These are phyloP conservation scores for Tachina grossa DNA, from an alignment of 2,888 invertebrate species.

Conservation along the genomic window DNA sequence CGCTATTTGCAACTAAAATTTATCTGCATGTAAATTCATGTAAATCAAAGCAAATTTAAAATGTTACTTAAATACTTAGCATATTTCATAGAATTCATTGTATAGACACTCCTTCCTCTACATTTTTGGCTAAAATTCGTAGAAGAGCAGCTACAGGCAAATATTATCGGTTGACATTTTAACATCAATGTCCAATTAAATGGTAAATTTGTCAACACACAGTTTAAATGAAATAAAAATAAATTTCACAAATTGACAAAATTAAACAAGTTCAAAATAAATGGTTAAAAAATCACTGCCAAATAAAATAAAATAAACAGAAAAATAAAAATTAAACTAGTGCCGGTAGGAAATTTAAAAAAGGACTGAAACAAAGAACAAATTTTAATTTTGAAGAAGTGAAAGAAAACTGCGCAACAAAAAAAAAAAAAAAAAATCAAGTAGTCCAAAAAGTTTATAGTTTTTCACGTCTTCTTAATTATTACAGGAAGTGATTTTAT, in stretches of 20 bases:
- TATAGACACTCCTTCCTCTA: background rate
- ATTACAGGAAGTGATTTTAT: too few species aligned
- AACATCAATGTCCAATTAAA: slow-evolving; percentile 68
- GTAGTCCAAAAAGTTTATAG: too few species aligned
- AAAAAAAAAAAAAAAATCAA: too few species aligned
- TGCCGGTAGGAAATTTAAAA: slow-evolving; percentile 32
- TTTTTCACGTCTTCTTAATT: too few species aligned
- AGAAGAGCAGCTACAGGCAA: background rate
- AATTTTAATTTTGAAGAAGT: too few species aligned
- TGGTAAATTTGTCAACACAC: slow-evolving; percentile 66
- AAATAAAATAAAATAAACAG: background rate
- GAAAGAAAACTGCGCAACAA: too few species aligned
- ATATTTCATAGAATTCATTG: background rate
- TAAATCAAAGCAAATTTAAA: background rate
- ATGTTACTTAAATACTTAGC: background rate
- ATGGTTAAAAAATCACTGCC: slow-evolving; percentile 8
- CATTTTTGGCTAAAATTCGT: background rate
- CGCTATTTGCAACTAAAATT: too few species aligned
- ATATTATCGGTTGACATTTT: slow-evolving; percentile 62
- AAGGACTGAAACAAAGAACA: too few species aligned
- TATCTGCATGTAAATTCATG: too few species aligned
- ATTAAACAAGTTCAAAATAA: slow-evolving; percentile 56
- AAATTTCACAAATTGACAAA: slow-evolving; percentile 60
- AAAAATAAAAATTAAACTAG: background rate
- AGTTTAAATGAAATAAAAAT: slow-evolving; percentile 60